Evolutionary conservation across 2,888 invertebrate species (phyloP).

Genomic region (Cylindroiulus punctatus): DNA sequence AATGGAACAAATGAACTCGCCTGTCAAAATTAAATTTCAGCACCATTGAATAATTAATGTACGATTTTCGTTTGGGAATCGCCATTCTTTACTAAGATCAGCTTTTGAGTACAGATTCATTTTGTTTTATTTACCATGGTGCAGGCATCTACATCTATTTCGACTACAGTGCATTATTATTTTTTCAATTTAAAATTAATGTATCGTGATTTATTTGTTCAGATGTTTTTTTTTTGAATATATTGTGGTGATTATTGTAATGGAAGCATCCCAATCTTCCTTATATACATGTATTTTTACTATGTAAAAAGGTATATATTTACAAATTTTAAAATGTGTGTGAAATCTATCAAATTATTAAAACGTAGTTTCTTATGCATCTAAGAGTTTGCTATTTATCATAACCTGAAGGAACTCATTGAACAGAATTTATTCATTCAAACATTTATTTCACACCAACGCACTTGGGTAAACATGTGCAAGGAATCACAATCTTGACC

Average conservation of each 20-base stretch:
- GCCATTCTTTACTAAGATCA: too few species aligned
- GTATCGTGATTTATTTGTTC: background rate
- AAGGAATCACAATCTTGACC: too few species aligned
- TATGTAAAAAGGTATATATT: background rate
- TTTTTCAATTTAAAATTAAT: background rate
- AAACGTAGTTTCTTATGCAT: background rate
- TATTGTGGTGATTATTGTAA: background rate
- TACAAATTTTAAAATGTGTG: background rate
- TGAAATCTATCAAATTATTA: background rate
- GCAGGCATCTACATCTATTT: background rate
- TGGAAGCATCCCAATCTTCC: background rate
- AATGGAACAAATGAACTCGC: too few species aligned
- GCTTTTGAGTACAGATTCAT: background rate
- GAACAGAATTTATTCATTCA: background rate
- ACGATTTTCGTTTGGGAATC: too few species aligned
- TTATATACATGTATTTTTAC: conserved; percentile 5
- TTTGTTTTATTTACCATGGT: background rate
- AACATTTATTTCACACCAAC: background rate
- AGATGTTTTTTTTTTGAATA: background rate
- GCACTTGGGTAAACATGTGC: background rate
- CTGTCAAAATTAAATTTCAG: too few species aligned
- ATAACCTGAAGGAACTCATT: background rate
- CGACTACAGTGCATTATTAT: background rate
- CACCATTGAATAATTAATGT: too few species aligned
- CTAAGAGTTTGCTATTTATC: background rate